Evolutionary conservation across 2,888 invertebrate species (phyloP).

Genomic region (Drosophila picticornis): DNA sequence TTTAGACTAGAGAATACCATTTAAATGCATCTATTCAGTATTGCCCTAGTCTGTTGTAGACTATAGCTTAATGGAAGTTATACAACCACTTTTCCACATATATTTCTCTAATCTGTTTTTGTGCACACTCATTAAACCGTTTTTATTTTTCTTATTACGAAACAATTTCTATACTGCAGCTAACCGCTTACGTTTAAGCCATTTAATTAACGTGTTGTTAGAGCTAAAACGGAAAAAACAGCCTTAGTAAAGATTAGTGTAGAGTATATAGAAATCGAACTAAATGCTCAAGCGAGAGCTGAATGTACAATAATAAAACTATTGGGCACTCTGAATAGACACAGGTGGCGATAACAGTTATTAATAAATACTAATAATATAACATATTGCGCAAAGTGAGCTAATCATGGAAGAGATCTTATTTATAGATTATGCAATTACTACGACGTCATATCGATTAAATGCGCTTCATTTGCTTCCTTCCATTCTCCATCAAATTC

Average conservation of each 20-base stretch:
- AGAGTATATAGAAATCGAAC: constrained; percentile 5
- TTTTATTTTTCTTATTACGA: not conserved
- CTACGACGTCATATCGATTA: constrained; percentile 41
- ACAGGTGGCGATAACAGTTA: constrained; percentile 10
- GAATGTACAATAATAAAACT: constrained; percentile 29
- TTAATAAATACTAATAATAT: constrained; percentile 6
- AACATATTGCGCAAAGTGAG: not conserved
- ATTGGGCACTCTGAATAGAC: constrained; percentile 15
- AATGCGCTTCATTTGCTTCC: constrained; percentile 5
- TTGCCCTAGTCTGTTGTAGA: not conserved
- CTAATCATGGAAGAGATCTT: constrained; percentile 35
- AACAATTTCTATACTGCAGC: not conserved
- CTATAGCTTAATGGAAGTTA: not conserved
- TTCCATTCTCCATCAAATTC: not conserved
- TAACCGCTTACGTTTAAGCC: not conserved
- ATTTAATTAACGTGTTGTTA: not conserved
- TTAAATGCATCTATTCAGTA: not conserved
- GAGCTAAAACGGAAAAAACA: constrained; percentile 14
- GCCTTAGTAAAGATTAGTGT: not conserved
- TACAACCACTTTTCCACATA: not conserved
- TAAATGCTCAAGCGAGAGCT: not conserved
- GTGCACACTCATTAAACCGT: not conserved
- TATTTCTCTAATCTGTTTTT: not conserved
- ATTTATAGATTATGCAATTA: constrained; percentile 49
- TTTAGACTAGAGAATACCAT: not conserved